Evolutionary conservation across 2,113 vertebrate species (phyloP), one percentile per base, ranked within the genome.

Genomic region (Tenebrosternarchus preto): DNA sequence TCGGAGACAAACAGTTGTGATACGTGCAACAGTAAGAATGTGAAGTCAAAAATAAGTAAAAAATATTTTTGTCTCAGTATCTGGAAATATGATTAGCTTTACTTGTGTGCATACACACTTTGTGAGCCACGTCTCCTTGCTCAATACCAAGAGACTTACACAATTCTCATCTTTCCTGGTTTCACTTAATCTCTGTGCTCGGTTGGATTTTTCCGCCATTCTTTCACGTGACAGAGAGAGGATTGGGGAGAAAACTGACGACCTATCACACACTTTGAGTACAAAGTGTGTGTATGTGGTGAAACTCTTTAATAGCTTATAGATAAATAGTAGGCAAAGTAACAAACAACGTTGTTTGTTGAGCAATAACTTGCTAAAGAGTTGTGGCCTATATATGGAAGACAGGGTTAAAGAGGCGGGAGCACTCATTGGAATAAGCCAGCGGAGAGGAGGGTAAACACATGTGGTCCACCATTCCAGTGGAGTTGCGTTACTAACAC

Each of bases 131-230:
- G 82, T 91, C 89, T 90, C 88, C 85, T 81, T 89, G 86, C 85
- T 89, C 57, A 3, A 81, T 84, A 75, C 80, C 86, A 86, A 87
- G 8, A 27, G 78, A 43, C 88, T 90, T 78, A 86, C 88, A 88
- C 87, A 88, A 82, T 64, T 73, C 82, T 90, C 87, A 84, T 89
- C 84, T 85, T 89, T 89, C 83, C 91, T 92, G 91, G 87, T 91
- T 90, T 87, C 88, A 89, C 89, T 93, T 91, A 90, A 88, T 71
- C 82, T 85, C 87, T 92, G 91, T 91, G 89, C 78, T 76, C 82
- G 24, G 36, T 69, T 80, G 46, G 72, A 17, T 57, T 89, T 93
- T 93, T 93, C 91, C 91, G 53, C 87, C 89, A 89, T 88, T 90
- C 83, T 89, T 92, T 85, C 90, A 88, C 89, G 87, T 88, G 88